These are phyloP conservation scores for Epistrophe eligans DNA, from an alignment of 2,888 invertebrate genomes.

Conservation along the genomic window DNA sequence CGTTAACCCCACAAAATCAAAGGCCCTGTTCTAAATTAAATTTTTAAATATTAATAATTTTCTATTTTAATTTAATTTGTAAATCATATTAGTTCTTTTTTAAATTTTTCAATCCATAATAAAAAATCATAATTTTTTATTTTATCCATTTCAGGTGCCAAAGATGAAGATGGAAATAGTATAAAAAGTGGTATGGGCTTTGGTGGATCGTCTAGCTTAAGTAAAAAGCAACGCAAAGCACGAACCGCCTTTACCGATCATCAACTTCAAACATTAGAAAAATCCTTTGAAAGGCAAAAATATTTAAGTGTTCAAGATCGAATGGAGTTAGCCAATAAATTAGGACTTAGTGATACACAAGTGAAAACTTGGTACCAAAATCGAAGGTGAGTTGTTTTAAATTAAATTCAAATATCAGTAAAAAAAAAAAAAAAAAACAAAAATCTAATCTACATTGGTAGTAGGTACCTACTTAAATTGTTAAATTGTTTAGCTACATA, in stretches of 20 bases:
- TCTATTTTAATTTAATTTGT: too few species aligned
- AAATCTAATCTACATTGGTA: background rate
- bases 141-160: slow-evolving; percentile 87
- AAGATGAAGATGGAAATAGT: slow-evolving; percentile 90
- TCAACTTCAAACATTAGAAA: slow-evolving; percentile 97
- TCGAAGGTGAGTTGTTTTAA: slow-evolving; percentile 95
- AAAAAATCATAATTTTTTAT: background rate
- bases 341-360: slow-evolving; percentile 98
- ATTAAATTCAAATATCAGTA: background rate
- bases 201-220: slow-evolving; percentile 84
- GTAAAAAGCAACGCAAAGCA: slow-evolving; percentile 98
- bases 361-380: slow-evolving; percentile 99
- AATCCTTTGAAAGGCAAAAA: slow-evolving; percentile 98
- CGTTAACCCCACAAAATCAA: too few species aligned
- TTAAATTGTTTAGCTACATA: background rate
- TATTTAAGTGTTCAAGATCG: slow-evolving; percentile 98
- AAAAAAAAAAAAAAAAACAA: background rate
- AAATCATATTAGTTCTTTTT: too few species aligned
- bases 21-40: too few species aligned
- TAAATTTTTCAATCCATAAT: too few species aligned
- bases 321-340: slow-evolving; percentile 98
- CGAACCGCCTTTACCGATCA: slow-evolving; percentile 99
- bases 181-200: slow-evolving; percentile 83
- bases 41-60: too few species aligned
- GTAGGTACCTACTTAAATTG: background rate